Evolutionary conservation across 2,113 vertebrate genomes (phyloP), one percentile per base, ranked within the genome.

Genomic region (Hirundichthys speculiger): DNA sequence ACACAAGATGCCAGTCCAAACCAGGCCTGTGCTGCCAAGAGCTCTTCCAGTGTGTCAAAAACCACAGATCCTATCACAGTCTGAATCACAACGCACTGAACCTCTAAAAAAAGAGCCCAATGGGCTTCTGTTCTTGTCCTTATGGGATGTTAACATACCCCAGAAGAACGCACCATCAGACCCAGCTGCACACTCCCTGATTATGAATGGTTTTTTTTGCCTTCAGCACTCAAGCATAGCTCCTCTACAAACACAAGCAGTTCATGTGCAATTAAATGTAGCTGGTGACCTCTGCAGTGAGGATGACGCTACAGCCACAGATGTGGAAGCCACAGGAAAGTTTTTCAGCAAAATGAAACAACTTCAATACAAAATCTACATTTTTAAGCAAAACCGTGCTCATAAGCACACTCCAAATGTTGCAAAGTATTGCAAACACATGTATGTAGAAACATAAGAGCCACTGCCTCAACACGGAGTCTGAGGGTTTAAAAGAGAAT

Each of bases 401-500:
- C 4, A 4, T 13, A 45, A 52, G 66, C n/a, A 4, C 21, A 45
- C 13, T n/a, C 19, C 48, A 57, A 6, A 10, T 34, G 30, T 34
- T 34, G 30, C 30, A 7, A 40, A 60, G 6, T 63, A 40, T 39
- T 57, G 63, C 58, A 59, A 42, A 75, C 56, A 54, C 40, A 72
- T 14, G 12, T 39, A 42, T 27, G 49, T 22, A 39, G 38, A 74
- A 6, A 27, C 25, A 27, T 27, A 27, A 34, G 30, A 34, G 27
- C 42, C 46, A 51, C 34, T 10, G 69, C 59, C 58, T 67, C 57
- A 60, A 42, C 30, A 62, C 64, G 76, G 60, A 68, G 66, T 58
- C 73, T 30, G 34, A 59, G 13, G 19, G 71, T 73, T 69, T 77
- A 74, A 68, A 86, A 87, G 79, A 86, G 78, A 75, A 90, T 75